phyloP scores from a whole-genome alignment of 2,888 invertebrate genomes.

The Nasonovia ribisnigri region DNA sequence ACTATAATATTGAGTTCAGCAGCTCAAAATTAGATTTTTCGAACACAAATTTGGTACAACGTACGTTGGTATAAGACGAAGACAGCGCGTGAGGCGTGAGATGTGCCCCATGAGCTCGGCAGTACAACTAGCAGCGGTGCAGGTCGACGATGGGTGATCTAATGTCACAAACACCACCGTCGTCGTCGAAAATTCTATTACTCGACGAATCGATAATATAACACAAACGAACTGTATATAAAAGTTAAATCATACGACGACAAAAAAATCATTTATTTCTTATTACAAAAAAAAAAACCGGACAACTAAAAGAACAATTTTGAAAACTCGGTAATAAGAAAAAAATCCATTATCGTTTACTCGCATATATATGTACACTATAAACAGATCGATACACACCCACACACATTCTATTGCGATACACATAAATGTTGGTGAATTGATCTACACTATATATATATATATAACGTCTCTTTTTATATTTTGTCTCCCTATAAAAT shows the following conservation, averaged over 20 bases:
- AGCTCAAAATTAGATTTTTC: background rate
- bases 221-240: background rate
- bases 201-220: background rate
- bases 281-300: background rate
- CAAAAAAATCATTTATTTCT: background rate
- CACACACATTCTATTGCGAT: background rate
- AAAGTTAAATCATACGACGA: background rate
- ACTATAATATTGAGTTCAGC: too few relatives aligned
- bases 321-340: background rate
- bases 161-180: background rate
- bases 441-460: background rate
- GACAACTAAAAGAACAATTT: background rate
- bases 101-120: background rate
- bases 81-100: background rate
- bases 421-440: background rate
- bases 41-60: background rate
- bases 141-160: background rate
- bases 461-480: background rate
- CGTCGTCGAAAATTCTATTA: background rate
- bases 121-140: background rate
- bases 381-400: background rate
- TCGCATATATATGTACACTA: background rate
- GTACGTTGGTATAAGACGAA: background rate
- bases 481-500: background rate
- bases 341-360: background rate